A percentile compares a stretch with the other conserved stretches of the same genome.
phyloP scores from a whole-genome alignment of 1,140 invertebrate species.

The Amyelois transitella region DNA sequence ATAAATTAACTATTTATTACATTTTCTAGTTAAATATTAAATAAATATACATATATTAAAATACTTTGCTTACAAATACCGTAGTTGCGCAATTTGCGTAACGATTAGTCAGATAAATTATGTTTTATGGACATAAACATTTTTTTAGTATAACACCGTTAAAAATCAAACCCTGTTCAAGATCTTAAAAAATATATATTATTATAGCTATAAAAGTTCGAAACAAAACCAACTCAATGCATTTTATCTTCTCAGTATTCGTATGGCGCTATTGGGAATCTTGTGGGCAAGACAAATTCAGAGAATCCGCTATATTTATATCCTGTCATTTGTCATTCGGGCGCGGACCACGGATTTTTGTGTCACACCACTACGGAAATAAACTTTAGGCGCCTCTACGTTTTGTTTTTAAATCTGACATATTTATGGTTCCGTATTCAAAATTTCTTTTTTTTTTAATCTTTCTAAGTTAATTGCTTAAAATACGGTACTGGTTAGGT shows the following conservation, averaged over 20 bases:
- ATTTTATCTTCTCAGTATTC: not conserved
- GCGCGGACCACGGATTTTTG: constrained; percentile 13
- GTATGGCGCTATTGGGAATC: not conserved
- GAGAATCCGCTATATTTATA: constrained; percentile 24
- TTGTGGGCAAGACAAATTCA: not conserved
- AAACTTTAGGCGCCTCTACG: constrained; percentile 7
- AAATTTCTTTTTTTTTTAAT: constrained; percentile 12
- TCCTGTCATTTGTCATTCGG: constrained; percentile 23
- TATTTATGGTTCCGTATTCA: constrained; percentile 2
- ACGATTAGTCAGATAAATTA: too few relatives aligned
- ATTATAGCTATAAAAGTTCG: too few relatives aligned
- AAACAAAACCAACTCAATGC: too few relatives aligned
- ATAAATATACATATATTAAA: too few relatives aligned
- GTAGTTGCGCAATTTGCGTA: too few relatives aligned
- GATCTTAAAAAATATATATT: too few relatives aligned
- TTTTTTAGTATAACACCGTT: too few relatives aligned
- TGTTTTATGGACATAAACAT: too few relatives aligned
- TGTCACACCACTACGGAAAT: constrained; percentile 20
- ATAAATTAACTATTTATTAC: not conserved
- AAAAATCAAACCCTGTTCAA: too few relatives aligned
- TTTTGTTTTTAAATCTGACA: not conserved
- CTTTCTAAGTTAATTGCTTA: not conserved
- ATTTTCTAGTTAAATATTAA: too few relatives aligned
- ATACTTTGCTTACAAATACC: too few relatives aligned
- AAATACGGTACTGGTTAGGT: too few relatives aligned